A percentile compares a stretch with the other conserved stretches of the same genome.
phyloP scores from a whole-genome alignment of 2,797 vertebrate species.

The Sylvilagus floridanus region DNA sequence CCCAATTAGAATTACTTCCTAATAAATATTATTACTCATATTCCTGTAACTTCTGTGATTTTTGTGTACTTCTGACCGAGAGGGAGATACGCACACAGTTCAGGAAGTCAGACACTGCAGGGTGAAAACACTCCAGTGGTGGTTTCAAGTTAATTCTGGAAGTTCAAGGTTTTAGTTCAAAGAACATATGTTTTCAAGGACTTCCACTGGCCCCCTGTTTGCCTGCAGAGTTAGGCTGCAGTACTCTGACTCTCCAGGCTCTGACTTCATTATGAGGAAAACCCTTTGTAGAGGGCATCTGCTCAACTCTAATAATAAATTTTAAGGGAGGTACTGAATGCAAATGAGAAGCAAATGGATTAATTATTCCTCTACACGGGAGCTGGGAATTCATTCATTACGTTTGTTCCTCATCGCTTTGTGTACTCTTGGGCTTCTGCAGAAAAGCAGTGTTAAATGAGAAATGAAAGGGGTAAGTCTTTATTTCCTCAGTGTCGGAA shows the following conservation, averaged over 20 bases:
- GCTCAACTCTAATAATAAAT: slow-evolving; percentile 80
- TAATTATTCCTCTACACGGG: slow-evolving; percentile 80
- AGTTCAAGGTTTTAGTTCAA: slow-evolving; percentile 77
- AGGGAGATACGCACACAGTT: not conserved
- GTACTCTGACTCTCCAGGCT: slow-evolving; percentile 76
- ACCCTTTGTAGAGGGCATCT: slow-evolving; percentile 81
- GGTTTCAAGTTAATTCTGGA: slow-evolving; percentile 76
- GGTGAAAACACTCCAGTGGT: slow-evolving; percentile 49
- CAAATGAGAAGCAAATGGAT: slow-evolving; percentile 76
- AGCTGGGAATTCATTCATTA: slow-evolving; percentile 75
- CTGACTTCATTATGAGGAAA: slow-evolving; percentile 79
- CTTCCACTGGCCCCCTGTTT: slow-evolving; percentile 79
- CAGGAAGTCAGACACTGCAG: slow-evolving; percentile 45
- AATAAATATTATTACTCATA: not conserved
- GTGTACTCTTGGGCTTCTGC: slow-evolving; percentile 50
- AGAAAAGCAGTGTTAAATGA: slow-evolving; percentile 63
- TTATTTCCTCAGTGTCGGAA: slow-evolving; percentile 12
- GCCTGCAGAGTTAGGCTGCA: slow-evolving; percentile 71
- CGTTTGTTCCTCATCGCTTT: slow-evolving; percentile 48
- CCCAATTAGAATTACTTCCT: slow-evolving; percentile 27
- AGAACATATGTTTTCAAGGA: slow-evolving; percentile 87
- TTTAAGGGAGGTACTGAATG: slow-evolving; percentile 77
- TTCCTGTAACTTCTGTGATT: slow-evolving; percentile 32
- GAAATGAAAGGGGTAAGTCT: slow-evolving; percentile 47
- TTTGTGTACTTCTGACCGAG: slow-evolving; percentile 36